Percentiles rank a stretch among this genome's conserved stretches.
These are phyloP conservation scores for Stegodyphus mimosarum DNA, from an alignment of 1,140 invertebrate species.

Conservation along the genomic window DNA sequence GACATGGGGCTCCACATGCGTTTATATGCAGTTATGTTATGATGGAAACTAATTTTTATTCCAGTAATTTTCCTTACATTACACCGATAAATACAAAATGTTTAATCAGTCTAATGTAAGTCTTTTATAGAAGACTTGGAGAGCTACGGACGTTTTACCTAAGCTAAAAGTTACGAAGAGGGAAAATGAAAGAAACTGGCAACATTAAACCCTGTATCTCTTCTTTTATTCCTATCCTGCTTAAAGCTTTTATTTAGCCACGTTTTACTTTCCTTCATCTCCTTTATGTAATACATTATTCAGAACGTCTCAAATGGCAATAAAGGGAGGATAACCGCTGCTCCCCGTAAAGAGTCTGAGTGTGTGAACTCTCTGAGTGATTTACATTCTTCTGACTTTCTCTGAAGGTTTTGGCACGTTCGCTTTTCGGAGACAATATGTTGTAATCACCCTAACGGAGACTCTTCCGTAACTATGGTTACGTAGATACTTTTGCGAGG, in stretches of 20 bases:
- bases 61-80: too few relatives aligned
- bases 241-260: constrained; percentile 37
- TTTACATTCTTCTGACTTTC: constrained; percentile 51
- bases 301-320: constrained; percentile 35
- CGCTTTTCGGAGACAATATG: constrained; percentile 33
- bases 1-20: too few relatives aligned
- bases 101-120: too few relatives aligned
- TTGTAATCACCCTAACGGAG: constrained; percentile 34
- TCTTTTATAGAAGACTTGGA: too few relatives aligned
- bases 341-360: constrained; percentile 1
- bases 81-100: too few relatives aligned
- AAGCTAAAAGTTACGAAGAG: too few relatives aligned
- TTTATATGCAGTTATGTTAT: too few relatives aligned
- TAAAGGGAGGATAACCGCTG: constrained; percentile 15
- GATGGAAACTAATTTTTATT: too few relatives aligned
- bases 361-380: constrained; percentile 29
- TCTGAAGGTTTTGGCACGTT: constrained; percentile 11
- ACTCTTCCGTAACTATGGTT: constrained; percentile 23
- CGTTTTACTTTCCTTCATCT: constrained; percentile 37
- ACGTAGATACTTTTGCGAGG: constrained; percentile 6
- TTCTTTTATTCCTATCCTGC: constrained; percentile 9
- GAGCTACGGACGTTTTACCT: too few relatives aligned
- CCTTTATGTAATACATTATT: constrained; percentile 45
- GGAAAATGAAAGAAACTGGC: neutral
- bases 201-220: constrained; percentile 38